Evolutionary conservation across 2,113 vertebrate species (phyloP).

Genomic region (Pseudois nayaur): DNA sequence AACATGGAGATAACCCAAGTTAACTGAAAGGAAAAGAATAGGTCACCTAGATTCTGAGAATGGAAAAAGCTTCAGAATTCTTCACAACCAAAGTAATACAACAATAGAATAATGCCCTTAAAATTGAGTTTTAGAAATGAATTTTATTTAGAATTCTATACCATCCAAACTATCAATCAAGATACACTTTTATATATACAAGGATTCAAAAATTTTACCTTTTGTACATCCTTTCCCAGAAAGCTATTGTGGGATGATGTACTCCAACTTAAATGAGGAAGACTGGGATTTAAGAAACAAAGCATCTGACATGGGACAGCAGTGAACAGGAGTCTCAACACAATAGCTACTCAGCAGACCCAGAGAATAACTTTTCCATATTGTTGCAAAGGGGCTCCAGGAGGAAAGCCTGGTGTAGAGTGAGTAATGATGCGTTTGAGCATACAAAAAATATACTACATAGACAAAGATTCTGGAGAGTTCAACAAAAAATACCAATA

Average conservation of each 20-base stretch:
- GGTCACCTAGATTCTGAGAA: not conserved
- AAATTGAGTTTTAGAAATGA: not conserved
- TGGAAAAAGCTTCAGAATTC: not conserved
- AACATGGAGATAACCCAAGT: not conserved
- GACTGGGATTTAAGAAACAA: not conserved
- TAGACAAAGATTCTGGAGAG: not conserved
- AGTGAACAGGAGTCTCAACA: not conserved
- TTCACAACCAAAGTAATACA: not conserved
- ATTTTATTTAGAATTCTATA: constrained; percentile 23
- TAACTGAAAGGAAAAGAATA: not conserved
- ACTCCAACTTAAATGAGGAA: not conserved
- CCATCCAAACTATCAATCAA: not conserved
- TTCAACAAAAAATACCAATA: not conserved
- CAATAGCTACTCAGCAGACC: not conserved
- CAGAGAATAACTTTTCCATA: not conserved
- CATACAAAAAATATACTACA: not conserved
- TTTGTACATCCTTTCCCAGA: not conserved
- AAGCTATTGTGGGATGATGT: not conserved
- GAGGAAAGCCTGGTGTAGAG: not conserved
- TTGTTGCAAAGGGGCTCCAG: not conserved
- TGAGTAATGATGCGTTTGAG: not conserved
- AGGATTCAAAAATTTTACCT: not conserved
- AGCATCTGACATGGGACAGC: not conserved
- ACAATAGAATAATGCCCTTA: not conserved
- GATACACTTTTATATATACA: not conserved